Base-by-base conservation (phyloP, 2,797 vertebrate genomes). In the Leptatherina wallacei region DNA sequence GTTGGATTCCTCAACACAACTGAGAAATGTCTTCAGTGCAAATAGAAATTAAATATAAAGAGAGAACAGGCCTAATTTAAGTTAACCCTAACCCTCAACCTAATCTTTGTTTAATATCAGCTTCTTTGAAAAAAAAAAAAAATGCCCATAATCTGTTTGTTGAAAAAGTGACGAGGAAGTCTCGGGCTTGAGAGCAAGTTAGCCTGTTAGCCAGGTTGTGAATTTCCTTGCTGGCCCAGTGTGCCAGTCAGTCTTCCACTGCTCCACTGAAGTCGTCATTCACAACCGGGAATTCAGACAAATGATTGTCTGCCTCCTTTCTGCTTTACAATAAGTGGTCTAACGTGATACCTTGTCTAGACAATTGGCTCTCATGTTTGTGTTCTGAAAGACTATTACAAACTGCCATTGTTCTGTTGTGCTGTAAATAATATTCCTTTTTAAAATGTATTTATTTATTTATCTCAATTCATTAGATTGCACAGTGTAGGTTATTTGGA, bases 241-340 rank as follows among this genome's bases (percentile, higher is more conserved):
- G 16, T 65, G 5, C 54, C 42, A 20, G 66, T 65, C 60, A 67
- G 32, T 80, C 47, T 65, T 56, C 61, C 35, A 1, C 22, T 33
- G 40, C 6, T 6, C 58, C 56, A 38, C 13, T 75, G 32, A 68
- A 64, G 24, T 61, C 71, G 55, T 74, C 20, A 59, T 75, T 82
- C 62, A 54, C 67, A 75, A 35, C 69, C 84, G 79, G 80, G 72
- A 86, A 81, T 55, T 79, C 82, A 93, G 90, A 90, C 85, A 89
- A 83, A 89, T 85, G 70, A 78, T 75, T 83, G 71, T 78, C 71
- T 58, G 44, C 75, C 60, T 77, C 78, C 54, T 66, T 67, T 66
- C 73, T 78, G 75, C 80, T 60, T 95, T 90, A 92, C 91, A 84
- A 89, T 93, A 93, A 93, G 75, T 80, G 75, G 56, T 55, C 75